Evolutionary conservation across 2,888 invertebrate species (phyloP).

Genomic region (Himalopsyche kuldschensis): DNA sequence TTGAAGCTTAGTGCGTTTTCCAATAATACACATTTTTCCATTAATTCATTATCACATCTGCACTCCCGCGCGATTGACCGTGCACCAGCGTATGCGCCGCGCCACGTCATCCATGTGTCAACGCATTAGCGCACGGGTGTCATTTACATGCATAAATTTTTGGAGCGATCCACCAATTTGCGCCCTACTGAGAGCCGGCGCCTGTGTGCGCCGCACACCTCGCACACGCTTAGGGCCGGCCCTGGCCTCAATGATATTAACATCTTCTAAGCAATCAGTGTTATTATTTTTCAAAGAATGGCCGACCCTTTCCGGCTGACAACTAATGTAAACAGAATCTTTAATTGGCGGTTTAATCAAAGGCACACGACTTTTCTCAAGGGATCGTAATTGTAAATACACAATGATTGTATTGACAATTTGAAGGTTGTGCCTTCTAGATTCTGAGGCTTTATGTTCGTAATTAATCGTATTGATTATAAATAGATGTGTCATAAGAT

Average conservation of each 20-base stretch:
- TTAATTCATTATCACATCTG: too few species aligned
- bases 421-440: not conserved
- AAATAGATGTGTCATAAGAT: too few species aligned
- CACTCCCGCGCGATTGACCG: too few species aligned
- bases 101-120: too few species aligned
- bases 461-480: too few species aligned
- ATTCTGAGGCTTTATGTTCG: not conserved
- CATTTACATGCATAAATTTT: too few species aligned
- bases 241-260: not conserved
- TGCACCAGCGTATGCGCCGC: too few species aligned
- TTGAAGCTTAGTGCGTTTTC: too few species aligned
- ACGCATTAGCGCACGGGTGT: too few species aligned
- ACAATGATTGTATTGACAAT: not conserved
- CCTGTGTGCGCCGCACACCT: not conserved
- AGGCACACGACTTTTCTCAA: not conserved
- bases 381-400: not conserved
- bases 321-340: not conserved
- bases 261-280: not conserved
- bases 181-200: not conserved
- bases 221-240: not conserved
- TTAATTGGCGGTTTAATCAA: conserved; percentile 3
- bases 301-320: not conserved
- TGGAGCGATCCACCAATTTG: too few species aligned
- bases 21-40: too few species aligned
- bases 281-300: not conserved